A percentile compares a stretch with the other conserved stretches of the same genome.
phyloP scores from a whole-genome alignment of 2,113 vertebrate species.

The Isurus oxyrinchus region DNA sequence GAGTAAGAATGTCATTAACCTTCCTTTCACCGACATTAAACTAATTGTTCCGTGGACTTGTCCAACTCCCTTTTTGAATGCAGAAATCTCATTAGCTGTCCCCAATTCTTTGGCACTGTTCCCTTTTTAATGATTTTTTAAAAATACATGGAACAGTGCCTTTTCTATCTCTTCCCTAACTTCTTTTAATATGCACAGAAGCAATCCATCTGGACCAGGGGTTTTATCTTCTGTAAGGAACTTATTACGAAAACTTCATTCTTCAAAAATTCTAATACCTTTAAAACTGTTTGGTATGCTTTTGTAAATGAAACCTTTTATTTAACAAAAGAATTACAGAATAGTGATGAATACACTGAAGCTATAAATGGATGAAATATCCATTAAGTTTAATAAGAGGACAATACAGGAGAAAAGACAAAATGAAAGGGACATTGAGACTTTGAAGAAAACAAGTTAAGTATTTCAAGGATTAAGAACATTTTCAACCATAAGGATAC shows the following conservation, averaged over 20 bases:
- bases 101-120: too few species aligned
- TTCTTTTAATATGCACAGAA: too few species aligned
- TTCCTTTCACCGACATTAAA: neutral
- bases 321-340: neutral
- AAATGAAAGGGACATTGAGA: neutral
- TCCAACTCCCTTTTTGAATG: neutral
- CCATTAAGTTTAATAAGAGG: neutral
- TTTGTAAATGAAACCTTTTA: neutral
- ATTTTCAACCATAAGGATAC: neutral
- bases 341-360: neutral
- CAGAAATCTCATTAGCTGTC: neutral
- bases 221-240: neutral
- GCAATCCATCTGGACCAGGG: too few species aligned
- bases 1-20: neutral
- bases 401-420: neutral
- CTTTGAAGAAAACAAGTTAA: neutral
- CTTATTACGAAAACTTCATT: neutral
- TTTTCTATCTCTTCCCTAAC: too few species aligned
- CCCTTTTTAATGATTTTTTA: too few species aligned
- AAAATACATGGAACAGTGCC: too few species aligned
- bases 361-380: neutral
- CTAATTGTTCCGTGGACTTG: neutral
- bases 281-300: neutral
- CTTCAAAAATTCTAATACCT: neutral
- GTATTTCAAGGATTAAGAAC: neutral